Base-by-base conservation (phyloP, 2,113 vertebrate species). In the Coturnix japonica region DNA sequence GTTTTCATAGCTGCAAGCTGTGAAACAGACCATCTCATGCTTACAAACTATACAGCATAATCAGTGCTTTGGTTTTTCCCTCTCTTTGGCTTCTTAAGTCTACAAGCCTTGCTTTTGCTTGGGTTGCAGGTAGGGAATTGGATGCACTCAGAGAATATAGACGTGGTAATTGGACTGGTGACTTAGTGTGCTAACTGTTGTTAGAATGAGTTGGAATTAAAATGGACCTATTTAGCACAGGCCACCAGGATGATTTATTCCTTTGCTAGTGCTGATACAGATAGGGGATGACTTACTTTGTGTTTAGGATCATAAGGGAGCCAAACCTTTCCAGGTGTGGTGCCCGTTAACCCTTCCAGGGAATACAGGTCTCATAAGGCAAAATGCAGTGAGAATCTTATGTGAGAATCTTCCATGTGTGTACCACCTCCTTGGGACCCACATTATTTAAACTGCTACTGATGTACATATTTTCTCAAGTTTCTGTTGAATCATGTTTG, bases 341-440 rank as follows among this genome's bases (percentile, higher is more conserved):
- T 37, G 47, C 21, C 25, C 46, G 22, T 44, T 83, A 73, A 44
- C n/a, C 33, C 39, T 73, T 37, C 63, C 39, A 73, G 22, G 35
- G 10, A 59, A 33, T 26, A 23, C 46, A 46, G 60, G 63, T 65
- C 26, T 89, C 69, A 2, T 23, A 13, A 47, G 37, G 61, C 80
- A 44, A 61, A 75, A 44, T 1, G 4, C 4, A 1, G 1, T 0
- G 4, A 84, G 43, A 47, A 30, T 30, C 46, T 37, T 21, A 1
- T 0, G 0, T 31, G 70, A 67, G 72, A 56, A 59, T 26, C 64
- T 46, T 79, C 81, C 51, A 7, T 7, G 2, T 14, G 64, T 7
- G 5, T 47, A 47, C 70, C 44, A 0, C 2, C 6, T 35, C 31
- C 37, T 72, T 11, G 78, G 66, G 94, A 44, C 16, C 67, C 74